Conservation (phyloP, 2,888 invertebrate genomes). For the Julus scanicus region DNA sequence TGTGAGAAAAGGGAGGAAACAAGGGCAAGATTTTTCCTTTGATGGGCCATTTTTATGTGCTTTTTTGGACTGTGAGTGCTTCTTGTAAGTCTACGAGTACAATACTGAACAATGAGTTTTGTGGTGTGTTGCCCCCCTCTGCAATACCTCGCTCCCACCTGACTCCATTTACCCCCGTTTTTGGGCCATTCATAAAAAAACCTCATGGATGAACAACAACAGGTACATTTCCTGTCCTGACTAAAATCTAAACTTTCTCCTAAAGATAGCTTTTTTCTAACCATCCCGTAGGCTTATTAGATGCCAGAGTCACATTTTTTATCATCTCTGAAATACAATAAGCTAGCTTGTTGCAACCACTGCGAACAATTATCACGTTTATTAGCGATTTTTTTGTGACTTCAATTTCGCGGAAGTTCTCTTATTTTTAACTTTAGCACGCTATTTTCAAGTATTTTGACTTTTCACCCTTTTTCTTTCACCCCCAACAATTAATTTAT, state of each 20-base stretch:
- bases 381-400: background rate
- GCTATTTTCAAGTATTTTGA: no score
- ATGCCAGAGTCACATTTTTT: background rate
- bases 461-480: no score
- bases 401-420: background rate
- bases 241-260: background rate
- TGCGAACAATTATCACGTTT: background rate
- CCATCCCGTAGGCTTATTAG: background rate
- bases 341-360: background rate
- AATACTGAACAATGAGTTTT: conserved; percentile 20
- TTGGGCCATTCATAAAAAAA: conserved; percentile 10
- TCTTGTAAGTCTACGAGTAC: background rate
- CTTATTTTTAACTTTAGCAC: no score
- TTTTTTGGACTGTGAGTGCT: background rate
- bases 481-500: no score
- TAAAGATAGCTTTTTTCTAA: background rate
- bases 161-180: conserved; percentile 25
- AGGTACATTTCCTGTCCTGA: conserved; percentile 9
- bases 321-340: background rate
- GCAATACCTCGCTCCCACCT: background rate
- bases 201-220: conserved; percentile 15
- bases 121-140: background rate
- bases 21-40: conserved; percentile 15
- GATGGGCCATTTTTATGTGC: conserved; percentile 8
- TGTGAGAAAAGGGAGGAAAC: conserved; percentile 15